A percentile compares a stretch with the other conserved stretches of the same genome.
Conservation (phyloP, 2,888 invertebrate species). For the Drosophila mettleri region DNA sequence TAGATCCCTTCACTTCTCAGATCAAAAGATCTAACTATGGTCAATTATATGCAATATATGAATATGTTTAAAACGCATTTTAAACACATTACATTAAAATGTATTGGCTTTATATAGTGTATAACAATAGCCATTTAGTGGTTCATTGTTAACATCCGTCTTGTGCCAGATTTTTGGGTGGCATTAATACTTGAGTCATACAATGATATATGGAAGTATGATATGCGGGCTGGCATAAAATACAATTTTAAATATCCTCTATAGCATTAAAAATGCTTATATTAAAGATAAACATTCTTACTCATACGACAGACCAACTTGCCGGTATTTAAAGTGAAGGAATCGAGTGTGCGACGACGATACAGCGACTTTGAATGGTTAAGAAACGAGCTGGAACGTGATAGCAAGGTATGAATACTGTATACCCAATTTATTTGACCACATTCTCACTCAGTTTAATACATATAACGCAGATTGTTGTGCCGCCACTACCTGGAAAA, state of each 20-base stretch:
- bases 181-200: slow-evolving; percentile 61
- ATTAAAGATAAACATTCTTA: slow-evolving; percentile 56
- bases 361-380: slow-evolving; percentile 99
- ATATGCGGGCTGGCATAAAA: slow-evolving; percentile 31
- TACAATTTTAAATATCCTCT: too few relatives aligned
- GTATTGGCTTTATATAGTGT: neutral
- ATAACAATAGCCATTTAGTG: slow-evolving; percentile 16
- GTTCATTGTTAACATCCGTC: slow-evolving; percentile 18
- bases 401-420: slow-evolving; percentile 93
- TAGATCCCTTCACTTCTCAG: neutral
- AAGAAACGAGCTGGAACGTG: slow-evolving; percentile 98
- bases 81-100: neutral
- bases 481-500: slow-evolving; percentile 98
- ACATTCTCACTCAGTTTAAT: neutral
- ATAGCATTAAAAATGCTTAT: neutral
- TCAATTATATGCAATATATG: neutral
- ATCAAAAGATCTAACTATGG: neutral
- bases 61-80: neutral
- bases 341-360: slow-evolving; percentile 97
- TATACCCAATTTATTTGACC: neutral
- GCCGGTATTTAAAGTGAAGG: slow-evolving; percentile 99
- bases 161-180: slow-evolving; percentile 21
- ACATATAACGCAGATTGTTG: slow-evolving; percentile 92
- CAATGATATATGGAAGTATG: slow-evolving; percentile 41
- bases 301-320: slow-evolving; percentile 93